A percentile compares a stretch with the other conserved stretches of the same genome.
Conservation (phyloP, 2,888 invertebrate species). For the Phorcus lineatus region DNA sequence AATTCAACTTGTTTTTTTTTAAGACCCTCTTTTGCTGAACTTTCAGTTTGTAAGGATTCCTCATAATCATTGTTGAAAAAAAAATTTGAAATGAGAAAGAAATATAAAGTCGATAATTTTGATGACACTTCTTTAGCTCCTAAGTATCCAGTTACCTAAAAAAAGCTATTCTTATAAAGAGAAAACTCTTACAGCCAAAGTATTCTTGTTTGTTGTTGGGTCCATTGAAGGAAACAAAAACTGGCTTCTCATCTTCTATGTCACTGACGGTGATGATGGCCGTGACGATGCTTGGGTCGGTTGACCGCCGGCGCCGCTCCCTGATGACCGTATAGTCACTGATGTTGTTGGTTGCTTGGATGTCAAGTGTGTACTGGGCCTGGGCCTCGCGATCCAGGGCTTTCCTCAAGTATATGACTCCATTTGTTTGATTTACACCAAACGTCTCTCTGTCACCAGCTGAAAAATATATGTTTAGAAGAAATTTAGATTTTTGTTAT, state of each 20-base stretch:
- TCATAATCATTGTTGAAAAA: no score
- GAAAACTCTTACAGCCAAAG: constrained; percentile 80
- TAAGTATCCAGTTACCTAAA: no score
- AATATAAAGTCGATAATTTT: no score
- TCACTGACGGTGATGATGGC: constrained; percentile 82
- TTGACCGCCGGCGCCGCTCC: constrained; percentile 43
- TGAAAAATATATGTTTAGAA: constrained; percentile 67
- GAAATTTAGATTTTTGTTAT: no score
- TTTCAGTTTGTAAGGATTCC: no score
- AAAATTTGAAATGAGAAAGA: no score
- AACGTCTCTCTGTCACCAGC: constrained; percentile 85
- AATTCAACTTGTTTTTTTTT: no score
- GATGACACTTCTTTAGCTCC: no score
- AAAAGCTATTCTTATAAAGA: no score
- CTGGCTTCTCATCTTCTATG: constrained; percentile 84
- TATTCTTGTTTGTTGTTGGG: constrained; percentile 77
- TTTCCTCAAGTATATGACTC: constrained; percentile 86
- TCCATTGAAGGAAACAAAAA: constrained; percentile 79
- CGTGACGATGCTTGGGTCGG: constrained; percentile 81
- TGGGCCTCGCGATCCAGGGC: constrained; percentile 88
- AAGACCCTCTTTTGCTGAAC: no score
- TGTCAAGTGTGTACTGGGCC: constrained; percentile 84
- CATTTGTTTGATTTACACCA: constrained; percentile 86
- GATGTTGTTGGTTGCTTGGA: constrained; percentile 88
- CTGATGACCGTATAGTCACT: constrained; percentile 59